Evolutionary conservation across 2,113 vertebrate species (phyloP).

Genomic region (Notiomystis cincta): DNA sequence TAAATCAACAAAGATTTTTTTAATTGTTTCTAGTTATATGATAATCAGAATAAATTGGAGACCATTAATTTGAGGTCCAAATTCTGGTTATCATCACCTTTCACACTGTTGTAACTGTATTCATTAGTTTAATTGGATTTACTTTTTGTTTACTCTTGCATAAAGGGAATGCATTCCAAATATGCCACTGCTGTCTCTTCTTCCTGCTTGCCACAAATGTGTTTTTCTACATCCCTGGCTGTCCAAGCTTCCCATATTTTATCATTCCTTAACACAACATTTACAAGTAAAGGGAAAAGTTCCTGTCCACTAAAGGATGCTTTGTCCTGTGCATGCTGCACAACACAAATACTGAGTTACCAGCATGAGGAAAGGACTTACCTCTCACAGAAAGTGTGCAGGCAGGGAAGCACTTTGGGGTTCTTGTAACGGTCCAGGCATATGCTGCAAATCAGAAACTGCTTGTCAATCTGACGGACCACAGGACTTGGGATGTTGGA

Average conservation of each 20-base stretch:
- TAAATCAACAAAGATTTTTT: not conserved
- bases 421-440: conserved; percentile 98
- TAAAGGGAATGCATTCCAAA: not conserved
- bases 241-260: not conserved
- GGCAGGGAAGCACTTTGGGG: conserved; percentile 96
- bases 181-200: not conserved
- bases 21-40: not conserved
- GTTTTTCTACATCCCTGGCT: not conserved
- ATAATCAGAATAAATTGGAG: not conserved
- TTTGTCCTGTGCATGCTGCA: not conserved
- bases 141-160: not conserved
- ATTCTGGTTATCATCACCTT: not conserved
- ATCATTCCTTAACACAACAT: not conserved
- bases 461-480: conserved; percentile 97
- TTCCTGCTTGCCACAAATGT: not conserved
- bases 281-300: not conserved
- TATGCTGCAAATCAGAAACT: conserved; percentile 99
- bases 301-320: not conserved
- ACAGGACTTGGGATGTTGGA: conserved; percentile 93
- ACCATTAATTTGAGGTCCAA: conserved; percentile 1
- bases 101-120: not conserved
- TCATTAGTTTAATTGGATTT: not conserved
- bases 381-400: conserved; percentile 95
- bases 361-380: conserved; percentile 47
- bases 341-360: not conserved